Conservation (phyloP, 2,113 vertebrate genomes). For the Manacus vitellinus region DNA sequence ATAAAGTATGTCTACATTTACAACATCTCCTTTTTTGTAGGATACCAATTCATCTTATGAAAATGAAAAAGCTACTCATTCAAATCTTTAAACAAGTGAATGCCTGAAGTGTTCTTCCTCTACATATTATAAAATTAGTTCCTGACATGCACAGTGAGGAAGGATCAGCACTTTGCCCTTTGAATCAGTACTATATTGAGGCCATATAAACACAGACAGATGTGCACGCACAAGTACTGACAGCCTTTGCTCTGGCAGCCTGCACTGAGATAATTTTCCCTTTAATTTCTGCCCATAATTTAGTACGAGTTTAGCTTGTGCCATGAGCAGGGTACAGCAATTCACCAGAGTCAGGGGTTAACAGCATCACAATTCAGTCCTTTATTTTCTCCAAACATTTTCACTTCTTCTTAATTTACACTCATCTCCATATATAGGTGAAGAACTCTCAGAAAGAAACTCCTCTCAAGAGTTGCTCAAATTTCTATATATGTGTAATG, state of each 20-base stretch:
- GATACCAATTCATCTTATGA: neutral
- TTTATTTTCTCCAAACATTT: neutral
- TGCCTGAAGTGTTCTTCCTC: neutral
- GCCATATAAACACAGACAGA: neutral
- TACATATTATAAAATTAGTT: neutral
- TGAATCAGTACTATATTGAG: neutral
- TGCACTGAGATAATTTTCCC: neutral
- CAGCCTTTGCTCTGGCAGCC: neutral
- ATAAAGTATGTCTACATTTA: neutral
- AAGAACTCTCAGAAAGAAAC: neutral
- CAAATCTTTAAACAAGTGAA: neutral
- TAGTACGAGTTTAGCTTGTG: neutral
- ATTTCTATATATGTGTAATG: neutral
- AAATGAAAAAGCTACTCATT: neutral
- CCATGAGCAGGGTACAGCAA: neutral
- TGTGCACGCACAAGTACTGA: rapidly evolving
- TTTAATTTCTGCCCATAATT: neutral
- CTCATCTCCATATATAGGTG: neutral
- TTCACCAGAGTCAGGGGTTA: neutral
- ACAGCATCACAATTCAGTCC: neutral
- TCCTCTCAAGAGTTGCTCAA: neutral
- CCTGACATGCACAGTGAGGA: neutral
- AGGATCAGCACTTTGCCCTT: neutral
- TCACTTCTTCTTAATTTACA: neutral
- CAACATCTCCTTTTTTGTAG: neutral